Base-by-base conservation (phyloP, 2,888 invertebrate species). In the Limnephilus lunatus region DNA sequence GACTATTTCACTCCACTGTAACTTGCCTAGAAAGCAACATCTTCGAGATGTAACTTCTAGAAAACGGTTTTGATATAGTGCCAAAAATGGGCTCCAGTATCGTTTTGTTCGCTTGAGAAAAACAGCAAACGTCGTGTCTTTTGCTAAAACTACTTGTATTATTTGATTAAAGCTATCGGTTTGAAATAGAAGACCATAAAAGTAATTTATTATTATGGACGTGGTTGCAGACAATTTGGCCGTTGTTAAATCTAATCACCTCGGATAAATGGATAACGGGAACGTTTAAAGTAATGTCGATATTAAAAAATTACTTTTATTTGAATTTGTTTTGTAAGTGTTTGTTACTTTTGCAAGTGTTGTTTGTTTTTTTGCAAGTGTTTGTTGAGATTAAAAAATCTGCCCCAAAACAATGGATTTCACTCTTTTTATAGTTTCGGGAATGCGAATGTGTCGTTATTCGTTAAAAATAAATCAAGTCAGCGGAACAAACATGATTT, bases 91-190 rank as follows among this genome's bases (percentile, higher is more conserved):
- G 19, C 15, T 4, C 25, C 83, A 35, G 83, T 83, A 32, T 83
- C 35, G 19, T 83, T n/a, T 83, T 25, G 83, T 68, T 68, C 25
- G 25, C 25, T 9, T 25, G 68, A 68, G 68, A 68, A 68, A 85
- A 87, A 87, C 31, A 87, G 53, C 87, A 87, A 86, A 87, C 87
- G 53, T 68, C 30, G 87, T 87, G 53, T 87, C 53, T 68, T n/a
- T 25, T 87, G 9, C 31, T 68, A 32, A 87, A 53, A 87, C 30
- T 87, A 31, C 31, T 48, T 53, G n/a, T 30, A 48, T 87, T 68
- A 85, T 85, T 85, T 85, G 85, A 85, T 85, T 32, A 85, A 85
- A 85, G 39, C 25, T 85, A 85, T 85, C 19, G 85, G 85, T 25
- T 85, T n/a, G 25, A 68, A 68, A 68, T 7, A 68, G 68, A 68